Base-by-base conservation (phyloP, 2,113 vertebrate species). In the Coracopsis vasa region DNA sequence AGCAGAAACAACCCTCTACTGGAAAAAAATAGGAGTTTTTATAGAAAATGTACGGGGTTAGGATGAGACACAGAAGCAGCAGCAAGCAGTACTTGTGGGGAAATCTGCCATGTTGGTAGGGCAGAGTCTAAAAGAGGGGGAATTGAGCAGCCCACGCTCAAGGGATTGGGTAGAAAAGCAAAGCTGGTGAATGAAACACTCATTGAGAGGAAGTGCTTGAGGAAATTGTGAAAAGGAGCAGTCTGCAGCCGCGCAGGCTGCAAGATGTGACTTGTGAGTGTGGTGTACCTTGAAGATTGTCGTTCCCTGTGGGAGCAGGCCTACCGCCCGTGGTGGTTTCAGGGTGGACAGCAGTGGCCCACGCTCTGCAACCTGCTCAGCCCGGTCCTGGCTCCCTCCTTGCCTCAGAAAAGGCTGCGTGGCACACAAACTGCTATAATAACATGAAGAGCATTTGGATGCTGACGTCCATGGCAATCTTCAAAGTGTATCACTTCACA, bases 401-500 rank as follows among this genome's bases (percentile, higher is more conserved):
- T 45, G 42, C 50, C 69, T 89, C 44, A 25, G 51, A n/a, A 37
- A 44, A 79, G 65, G 56, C 58, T 31, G 29, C 1, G 0, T 3
- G 62, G 75, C 65, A 66, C 2, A 0, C 47, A 71, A 74, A 78
- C 5, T 1, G 60, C 86, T 44, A 4, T 61, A 89, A 74, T 84
- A 89, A 47, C 35, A 84, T 0, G 6, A 81, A 28, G 3, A 41
- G 24, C 16, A 6, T 47, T 88, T 72, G 60, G 82, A 50, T 88
- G 42, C 37, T 56, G 54, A 88, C 47, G 2, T 91, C 60, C 83
- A 74, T 23, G 50, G 50, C 54, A 50, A 33, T 70, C 67, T 92
- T 94, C 83, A 92, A 94, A 95, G 80, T 10, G 14, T 19, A 80
- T 65, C 64, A 80, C 64, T 94, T 90, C 82, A 81, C 47, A 91